Evolutionary conservation across 1,140 invertebrate species (phyloP), one percentile per base, ranked within the genome.

Genomic region (Drosophila navojoa): DNA sequence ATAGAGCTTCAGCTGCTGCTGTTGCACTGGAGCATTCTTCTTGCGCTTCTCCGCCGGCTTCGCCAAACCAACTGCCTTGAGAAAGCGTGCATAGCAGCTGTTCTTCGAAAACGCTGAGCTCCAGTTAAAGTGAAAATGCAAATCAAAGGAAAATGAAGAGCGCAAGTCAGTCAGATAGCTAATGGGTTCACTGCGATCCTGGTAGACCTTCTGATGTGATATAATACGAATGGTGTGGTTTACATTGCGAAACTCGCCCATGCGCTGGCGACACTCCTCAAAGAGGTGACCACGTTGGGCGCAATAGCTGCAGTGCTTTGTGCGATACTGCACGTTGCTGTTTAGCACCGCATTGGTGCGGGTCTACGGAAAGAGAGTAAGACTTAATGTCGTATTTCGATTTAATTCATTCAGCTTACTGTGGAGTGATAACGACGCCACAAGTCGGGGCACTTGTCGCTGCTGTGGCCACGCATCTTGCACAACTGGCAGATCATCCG

Each of bases 351-450:
- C 90, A 67, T 93, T 92, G 13, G 71, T 79, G 55, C 91, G 86
- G 22, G 92, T 92, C 93, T 94, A 76, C 47, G 59, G 80, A 49
- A 47, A 64, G 9, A 16, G 1, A 16, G 3, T 1, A 16, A 11
- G 4, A 29, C 3, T 1, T 22, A 22, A n/a, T 47, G 15, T 66
- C 6, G 32, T 0, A 5, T 25, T 27, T 25, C 22, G 44, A 40
- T 49, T 38, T 1, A 3, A 38, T 38, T 11, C 2, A 0, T 55
- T n/a, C n/a, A 13, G n/a, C 90, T 93, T 93, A 95, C 95, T 53
- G 95, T 95, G 53, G 94, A 93, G 77, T 95, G 95, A 91, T 95
- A 96, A 42, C 94, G 92, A 52, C 95, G 93, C 95, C 95, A 96
- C 40, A 94, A 91, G 90, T 96, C 95, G 1, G 95, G 95, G 80